Conservation (phyloP, 2,888 invertebrate genomes). For the Leistus spinibarbis region DNA sequence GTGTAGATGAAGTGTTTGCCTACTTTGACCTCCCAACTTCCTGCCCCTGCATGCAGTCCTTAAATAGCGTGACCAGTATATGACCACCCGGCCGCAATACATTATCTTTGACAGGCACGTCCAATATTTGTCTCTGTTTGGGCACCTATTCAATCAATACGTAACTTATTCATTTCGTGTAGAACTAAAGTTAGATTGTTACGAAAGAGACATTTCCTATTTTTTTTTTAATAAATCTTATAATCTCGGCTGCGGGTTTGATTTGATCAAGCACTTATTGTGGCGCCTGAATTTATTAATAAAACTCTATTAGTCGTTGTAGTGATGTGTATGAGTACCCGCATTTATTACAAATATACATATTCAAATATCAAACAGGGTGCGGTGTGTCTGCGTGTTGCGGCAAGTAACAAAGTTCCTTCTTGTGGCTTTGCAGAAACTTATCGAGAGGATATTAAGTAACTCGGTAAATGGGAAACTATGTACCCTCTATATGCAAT, state of each 20-base stretch:
- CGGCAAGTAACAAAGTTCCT: neutral
- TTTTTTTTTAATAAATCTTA: too few relatives aligned
- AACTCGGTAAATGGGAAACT: neutral
- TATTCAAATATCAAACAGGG: neutral
- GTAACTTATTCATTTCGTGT: neutral
- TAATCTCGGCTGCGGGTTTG: too few relatives aligned
- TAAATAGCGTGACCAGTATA: neutral
- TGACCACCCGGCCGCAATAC: neutral
- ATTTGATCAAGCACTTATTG: too few relatives aligned
- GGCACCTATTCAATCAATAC: neutral
- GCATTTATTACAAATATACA: too few relatives aligned
- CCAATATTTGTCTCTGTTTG: neutral
- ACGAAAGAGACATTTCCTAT: too few relatives aligned
- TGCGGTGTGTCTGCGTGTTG: neutral
- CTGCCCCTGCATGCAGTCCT: neutral
- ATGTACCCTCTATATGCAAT: too few relatives aligned
- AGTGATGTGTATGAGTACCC: too few relatives aligned
- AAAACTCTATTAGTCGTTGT: too few relatives aligned
- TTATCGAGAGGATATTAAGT: neutral
- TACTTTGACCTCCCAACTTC: neutral
- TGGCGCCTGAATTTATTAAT: too few relatives aligned
- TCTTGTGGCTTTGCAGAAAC: neutral
- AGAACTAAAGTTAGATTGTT: neutral
- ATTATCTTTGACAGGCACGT: neutral
- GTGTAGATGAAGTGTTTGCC: neutral